phyloP scores from a whole-genome alignment of 2,888 invertebrate genomes.

The Rhingia rostrata region DNA sequence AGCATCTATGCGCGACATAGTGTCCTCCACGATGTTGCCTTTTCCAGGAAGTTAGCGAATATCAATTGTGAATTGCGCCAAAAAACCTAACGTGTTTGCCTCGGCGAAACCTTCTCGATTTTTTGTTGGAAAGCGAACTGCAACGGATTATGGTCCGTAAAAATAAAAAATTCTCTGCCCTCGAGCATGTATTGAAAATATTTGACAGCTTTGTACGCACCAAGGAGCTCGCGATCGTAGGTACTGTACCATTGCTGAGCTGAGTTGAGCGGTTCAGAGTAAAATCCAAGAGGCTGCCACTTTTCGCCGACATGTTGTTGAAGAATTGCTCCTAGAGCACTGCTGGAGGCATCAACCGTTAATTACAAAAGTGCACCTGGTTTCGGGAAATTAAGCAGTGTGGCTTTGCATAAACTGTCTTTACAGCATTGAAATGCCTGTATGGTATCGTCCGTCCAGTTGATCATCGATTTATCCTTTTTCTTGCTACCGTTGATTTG shows the following conservation, averaged over 20 bases:
- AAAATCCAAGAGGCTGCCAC: slow-evolving; percentile 4
- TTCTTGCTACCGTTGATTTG: slow-evolving; percentile 52
- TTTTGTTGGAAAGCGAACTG: too few species aligned
- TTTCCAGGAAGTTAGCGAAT: slow-evolving; percentile 42
- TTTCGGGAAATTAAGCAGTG: slow-evolving; percentile 6
- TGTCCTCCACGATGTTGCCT: slow-evolving; percentile 56
- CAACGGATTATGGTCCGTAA: slow-evolving; percentile 66
- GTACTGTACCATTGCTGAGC: background rate
- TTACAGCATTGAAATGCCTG: slow-evolving; percentile 63
- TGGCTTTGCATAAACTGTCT: slow-evolving; percentile 23
- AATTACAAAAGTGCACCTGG: too few species aligned
- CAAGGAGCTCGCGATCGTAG: background rate
- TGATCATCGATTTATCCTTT: slow-evolving; percentile 52
- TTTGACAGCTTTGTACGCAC: slow-evolving; percentile 79
- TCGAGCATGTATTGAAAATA: slow-evolving; percentile 74
- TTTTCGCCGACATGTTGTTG: background rate
- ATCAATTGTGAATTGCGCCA: too few species aligned
- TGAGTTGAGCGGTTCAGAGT: background rate
- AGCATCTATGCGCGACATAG: slow-evolving; percentile 69
- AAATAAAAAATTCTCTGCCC: slow-evolving; percentile 45
- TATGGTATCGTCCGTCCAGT: slow-evolving; percentile 29
- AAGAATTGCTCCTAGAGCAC: background rate
- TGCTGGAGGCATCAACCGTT: slow-evolving; percentile 8
- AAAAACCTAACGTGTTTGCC: slow-evolving; percentile 76
- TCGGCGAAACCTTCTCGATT: slow-evolving; percentile 75